Percentiles rank a stretch among this genome's conserved stretches.
phyloP scores from a whole-genome alignment of 92 coral and sea anemone genomes.

The Heliopora coerulea region DNA sequence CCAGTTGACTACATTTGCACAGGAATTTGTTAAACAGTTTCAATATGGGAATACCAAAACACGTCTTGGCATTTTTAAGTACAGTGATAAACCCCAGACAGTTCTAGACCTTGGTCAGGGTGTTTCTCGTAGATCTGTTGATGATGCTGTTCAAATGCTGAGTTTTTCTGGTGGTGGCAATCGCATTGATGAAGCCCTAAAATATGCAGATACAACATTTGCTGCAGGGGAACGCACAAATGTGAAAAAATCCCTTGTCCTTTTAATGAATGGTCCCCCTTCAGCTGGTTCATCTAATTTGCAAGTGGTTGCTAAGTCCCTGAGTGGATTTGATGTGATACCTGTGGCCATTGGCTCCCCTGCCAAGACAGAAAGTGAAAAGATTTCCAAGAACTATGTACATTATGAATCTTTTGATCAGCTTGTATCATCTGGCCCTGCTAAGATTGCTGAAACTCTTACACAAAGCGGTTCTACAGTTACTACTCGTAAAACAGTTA shows the following conservation, averaged over 20 bases:
- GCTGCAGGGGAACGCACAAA: not conserved
- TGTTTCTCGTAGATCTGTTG: not conserved
- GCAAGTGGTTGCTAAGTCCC: not conserved
- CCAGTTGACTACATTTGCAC: conserved; percentile 17
- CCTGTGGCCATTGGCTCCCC: conserved; percentile 17
- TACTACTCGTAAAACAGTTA: not conserved
- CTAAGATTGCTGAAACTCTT: not conserved
- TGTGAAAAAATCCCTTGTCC: conserved; percentile 2
- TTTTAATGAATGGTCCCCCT: conserved; percentile 5
- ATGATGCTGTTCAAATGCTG: not conserved
- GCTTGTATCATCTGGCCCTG: conserved; percentile 17
- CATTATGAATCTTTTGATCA: conserved; percentile 14
- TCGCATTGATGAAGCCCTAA: conserved; percentile 23
- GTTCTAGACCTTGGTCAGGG: conserved; percentile 2
- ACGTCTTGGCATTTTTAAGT: conserved; percentile 26
- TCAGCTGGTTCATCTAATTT: conserved; percentile 22
- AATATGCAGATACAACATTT: conserved; percentile 8
- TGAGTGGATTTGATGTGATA: not conserved
- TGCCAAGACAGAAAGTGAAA: not conserved
- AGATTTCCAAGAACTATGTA: not conserved
- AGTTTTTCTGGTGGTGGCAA: conserved; percentile 3
- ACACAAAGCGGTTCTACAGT: too few species aligned
- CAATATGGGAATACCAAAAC: not conserved
- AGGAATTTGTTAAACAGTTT: not conserved
- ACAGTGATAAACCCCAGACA: conserved; percentile 3